These are phyloP conservation scores for Temnothorax curvispinosus DNA, from an alignment of 1,140 invertebrate species.

Conservation along the genomic window DNA sequence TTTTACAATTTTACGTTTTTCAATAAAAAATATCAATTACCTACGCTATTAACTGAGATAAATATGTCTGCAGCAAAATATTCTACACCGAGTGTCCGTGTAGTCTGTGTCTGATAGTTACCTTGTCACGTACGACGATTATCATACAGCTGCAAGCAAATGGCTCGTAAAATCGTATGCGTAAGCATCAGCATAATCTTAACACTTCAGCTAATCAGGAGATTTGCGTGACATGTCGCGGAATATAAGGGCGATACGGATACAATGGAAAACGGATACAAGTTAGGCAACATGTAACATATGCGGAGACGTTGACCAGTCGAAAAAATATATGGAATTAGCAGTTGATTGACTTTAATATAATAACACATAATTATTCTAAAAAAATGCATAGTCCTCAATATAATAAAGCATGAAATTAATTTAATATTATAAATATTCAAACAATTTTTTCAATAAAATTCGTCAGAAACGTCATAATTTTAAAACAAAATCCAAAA, in stretches of 20 bases:
- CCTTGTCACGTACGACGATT: slow-evolving; percentile 25
- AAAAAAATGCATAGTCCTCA: neutral
- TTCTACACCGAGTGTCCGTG: neutral
- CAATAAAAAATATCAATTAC: neutral
- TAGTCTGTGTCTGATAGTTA: neutral
- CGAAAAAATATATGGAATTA: neutral
- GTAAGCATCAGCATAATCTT: slow-evolving; percentile 55
- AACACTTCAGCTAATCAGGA: slow-evolving; percentile 52
- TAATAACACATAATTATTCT: neutral
- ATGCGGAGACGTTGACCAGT: neutral
- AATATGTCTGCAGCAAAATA: neutral
- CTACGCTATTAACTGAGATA: neutral
- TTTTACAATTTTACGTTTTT: neutral
- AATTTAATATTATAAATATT: neutral
- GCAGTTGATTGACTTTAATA: neutral
- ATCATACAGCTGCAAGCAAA: slow-evolving; percentile 51
- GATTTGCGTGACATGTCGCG: slow-evolving; percentile 21
- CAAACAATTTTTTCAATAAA: neutral
- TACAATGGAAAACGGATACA: neutral
- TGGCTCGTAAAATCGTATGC: slow-evolving; percentile 51
- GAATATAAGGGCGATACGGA: slow-evolving; percentile 38
- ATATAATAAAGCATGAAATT: slow-evolving; percentile 6
- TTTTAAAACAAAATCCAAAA: neutral
- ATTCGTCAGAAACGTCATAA: neutral
- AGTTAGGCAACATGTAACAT: neutral